phyloP scores from a whole-genome alignment of 2,797 vertebrate species.

The Pseudochirops corinnae region DNA sequence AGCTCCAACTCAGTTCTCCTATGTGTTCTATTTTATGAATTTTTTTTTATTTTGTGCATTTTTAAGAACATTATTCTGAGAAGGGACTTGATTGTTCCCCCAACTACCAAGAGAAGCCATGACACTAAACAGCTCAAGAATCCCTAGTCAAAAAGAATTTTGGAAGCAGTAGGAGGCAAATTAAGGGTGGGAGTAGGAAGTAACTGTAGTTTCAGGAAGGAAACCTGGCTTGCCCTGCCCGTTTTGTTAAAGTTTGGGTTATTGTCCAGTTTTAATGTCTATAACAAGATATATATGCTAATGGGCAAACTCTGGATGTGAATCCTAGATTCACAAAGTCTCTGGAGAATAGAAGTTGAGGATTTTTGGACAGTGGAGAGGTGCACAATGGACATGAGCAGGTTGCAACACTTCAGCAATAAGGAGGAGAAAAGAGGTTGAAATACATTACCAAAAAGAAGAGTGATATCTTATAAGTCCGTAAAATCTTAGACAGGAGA shows the following conservation, averaged over 20 bases:
- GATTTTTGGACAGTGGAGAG: background rate
- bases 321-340: background rate
- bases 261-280: background rate
- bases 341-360: background rate
- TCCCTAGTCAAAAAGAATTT: background rate
- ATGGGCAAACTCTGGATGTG: background rate
- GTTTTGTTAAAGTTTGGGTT: background rate
- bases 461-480: background rate
- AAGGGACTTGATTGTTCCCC: background rate
- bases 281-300: background rate
- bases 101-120: background rate
- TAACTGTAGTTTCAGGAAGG: background rate
- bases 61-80: background rate
- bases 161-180: background rate
- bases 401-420: background rate
- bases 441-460: background rate
- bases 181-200: background rate
- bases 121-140: background rate
- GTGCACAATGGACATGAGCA: background rate
- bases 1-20: too few relatives aligned
- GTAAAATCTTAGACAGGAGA: background rate
- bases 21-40: background rate
- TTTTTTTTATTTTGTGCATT: background rate
- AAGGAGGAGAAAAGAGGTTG: background rate
- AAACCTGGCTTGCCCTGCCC: background rate